Percentiles rank a stretch among this genome's conserved stretches.
Evolutionary conservation across 2,888 invertebrate genomes (phyloP).

Genomic region (Anodontia alba): DNA sequence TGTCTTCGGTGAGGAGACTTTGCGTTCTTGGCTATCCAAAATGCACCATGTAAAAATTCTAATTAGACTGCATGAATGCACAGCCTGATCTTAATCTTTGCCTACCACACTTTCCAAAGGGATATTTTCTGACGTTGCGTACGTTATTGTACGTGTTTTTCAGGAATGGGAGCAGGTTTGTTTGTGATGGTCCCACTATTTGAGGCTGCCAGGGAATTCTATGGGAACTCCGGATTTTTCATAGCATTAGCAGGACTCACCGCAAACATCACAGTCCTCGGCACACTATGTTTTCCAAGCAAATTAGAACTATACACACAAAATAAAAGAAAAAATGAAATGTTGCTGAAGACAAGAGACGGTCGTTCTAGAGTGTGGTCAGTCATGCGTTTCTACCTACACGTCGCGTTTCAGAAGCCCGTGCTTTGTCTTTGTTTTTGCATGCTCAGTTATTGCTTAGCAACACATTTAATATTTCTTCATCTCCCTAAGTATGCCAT

Average conservation of each 20-base stretch:
- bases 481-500: conserved; percentile 41
- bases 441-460: conserved; percentile 36
- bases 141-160: too few species aligned
- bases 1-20: too few species aligned
- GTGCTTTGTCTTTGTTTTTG: conserved; percentile 24
- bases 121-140: too few species aligned
- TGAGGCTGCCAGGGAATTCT: conserved; percentile 38
- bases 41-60: too few species aligned
- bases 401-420: conserved; percentile 22
- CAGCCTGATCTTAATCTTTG: too few species aligned
- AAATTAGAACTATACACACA: conserved; percentile 35
- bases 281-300: conserved; percentile 48
- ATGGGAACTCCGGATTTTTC: too few species aligned
- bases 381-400: conserved; percentile 3
- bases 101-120: too few species aligned
- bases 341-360: not conserved
- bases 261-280: conserved; percentile 40
- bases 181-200: conserved; percentile 47
- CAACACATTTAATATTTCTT: conserved; percentile 34
- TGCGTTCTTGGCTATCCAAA: too few species aligned
- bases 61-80: too few species aligned
- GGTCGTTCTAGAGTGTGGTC: not conserved
- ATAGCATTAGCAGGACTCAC: conserved; percentile 40
- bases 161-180: conserved; percentile 42
- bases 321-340: conserved; percentile 12